Base-by-base conservation (phyloP, 2,888 invertebrate genomes). In the Perizoma affinitatum region DNA sequence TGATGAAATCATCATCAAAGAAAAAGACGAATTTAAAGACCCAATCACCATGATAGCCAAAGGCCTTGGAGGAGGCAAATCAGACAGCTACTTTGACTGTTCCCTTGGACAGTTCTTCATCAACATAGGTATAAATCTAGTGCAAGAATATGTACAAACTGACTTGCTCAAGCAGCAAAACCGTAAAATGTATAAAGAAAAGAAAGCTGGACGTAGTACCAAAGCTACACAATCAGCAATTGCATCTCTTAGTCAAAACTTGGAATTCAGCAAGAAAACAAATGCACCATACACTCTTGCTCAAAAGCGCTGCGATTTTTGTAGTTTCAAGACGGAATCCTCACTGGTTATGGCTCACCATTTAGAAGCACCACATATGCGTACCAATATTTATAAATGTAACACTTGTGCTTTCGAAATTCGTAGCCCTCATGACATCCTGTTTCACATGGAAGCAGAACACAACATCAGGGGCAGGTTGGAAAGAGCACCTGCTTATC, bases 391-490 rank as follows among this genome's bases (percentile, higher is more conserved):
- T 63, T 97, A 97, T 86, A 95, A 95, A 82, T 98, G 98, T 88
- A 97, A 97, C 80, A 96, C 96, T 79, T 98, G 98, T 90, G 93
- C 95, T 51, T 95, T 96, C 78, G 96, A 96, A 86, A 96, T 97
- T 58, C 95, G 97, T 61, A 96, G 96, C 79, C 97, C 98, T 11
- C 97, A 97, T 82, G 97, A 97, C 80, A 98, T 98, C 71, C 91
- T 97, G 40, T 97, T 96, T 82, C 98, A 99, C 82, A 98, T 98
- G 97, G 97, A 98, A 84, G 96, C 97, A 0, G 96, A 97, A 79
- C 98, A 99, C 84, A 96, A 96, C 71, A 96, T 96, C 38, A 94
- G 97, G 73, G 98, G 97, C n/a, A 94, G 97, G 64, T 88, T 98
- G 66, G 97, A 98, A 77, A 94, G 97, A 71, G 97, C 97, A 6